Conservation (phyloP, 2,888 invertebrate species). For the Drepana falcataria region DNA sequence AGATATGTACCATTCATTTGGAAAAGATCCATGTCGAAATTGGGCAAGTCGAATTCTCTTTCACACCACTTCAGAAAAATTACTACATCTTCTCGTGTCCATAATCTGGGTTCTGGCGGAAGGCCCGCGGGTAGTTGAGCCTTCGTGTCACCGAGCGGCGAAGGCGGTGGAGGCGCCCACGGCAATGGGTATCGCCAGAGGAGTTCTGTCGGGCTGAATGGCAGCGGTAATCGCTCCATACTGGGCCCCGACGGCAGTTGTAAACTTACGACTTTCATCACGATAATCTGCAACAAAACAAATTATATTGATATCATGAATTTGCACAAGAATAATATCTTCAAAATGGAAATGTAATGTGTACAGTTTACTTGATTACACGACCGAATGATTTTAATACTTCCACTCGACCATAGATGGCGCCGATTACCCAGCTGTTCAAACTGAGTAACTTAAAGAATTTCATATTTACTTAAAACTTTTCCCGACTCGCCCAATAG, state of each 20-base stretch:
- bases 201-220: slow-evolving; percentile 89
- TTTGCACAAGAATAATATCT: too few relatives aligned
- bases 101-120: slow-evolving; percentile 92
- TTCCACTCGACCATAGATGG: slow-evolving; percentile 20
- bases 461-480: too few relatives aligned
- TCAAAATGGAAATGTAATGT: not conserved
- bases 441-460: too few relatives aligned
- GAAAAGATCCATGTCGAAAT: slow-evolving; percentile 95
- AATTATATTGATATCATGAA: not conserved
- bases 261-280: slow-evolving; percentile 83
- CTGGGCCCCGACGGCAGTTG: slow-evolving; percentile 84
- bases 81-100: slow-evolving; percentile 93
- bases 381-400: not conserved
- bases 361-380: not conserved
- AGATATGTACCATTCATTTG: slow-evolving; percentile 91
- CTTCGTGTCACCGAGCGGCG: slow-evolving; percentile 89
- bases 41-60: slow-evolving; percentile 93
- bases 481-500: too few relatives aligned
- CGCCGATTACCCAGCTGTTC: slow-evolving; percentile 4
- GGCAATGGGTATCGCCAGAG: slow-evolving; percentile 92
- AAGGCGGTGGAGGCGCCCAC: slow-evolving; percentile 83
- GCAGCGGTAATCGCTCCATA: slow-evolving; percentile 88
- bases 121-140: slow-evolving; percentile 90
- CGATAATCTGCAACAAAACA: slow-evolving; percentile 55
- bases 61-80: slow-evolving; percentile 95